These are phyloP conservation scores for Peromyscus maniculatus DNA, from an alignment of 2,113 vertebrate genomes.

Conservation along the genomic window DNA sequence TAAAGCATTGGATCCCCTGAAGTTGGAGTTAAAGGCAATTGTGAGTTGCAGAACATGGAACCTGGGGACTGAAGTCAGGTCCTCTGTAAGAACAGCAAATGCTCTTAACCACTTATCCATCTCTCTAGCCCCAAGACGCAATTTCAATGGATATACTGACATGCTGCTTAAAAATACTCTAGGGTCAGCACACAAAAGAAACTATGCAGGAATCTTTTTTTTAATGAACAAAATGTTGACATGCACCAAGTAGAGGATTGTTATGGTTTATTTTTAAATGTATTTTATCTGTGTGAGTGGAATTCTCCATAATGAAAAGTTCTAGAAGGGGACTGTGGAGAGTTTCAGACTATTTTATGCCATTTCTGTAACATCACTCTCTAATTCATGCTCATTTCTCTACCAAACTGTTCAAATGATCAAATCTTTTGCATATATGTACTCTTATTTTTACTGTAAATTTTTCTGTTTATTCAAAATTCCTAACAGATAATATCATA, in stretches of 20 bases:
- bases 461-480: constrained; percentile 17
- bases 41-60: background rate
- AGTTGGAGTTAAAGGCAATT: background rate
- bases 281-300: background rate
- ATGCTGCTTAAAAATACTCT: background rate
- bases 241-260: background rate
- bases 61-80: background rate
- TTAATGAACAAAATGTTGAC: background rate
- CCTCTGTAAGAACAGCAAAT: background rate
- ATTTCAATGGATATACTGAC: background rate
- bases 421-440: background rate
- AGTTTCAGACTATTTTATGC: background rate
- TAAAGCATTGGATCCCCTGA: background rate
- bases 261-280: background rate
- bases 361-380: background rate
- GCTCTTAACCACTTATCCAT: background rate
- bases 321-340: background rate
- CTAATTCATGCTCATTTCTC: background rate
- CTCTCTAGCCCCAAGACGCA: background rate
- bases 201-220: background rate
- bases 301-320: background rate
- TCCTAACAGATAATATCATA: background rate
- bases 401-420: constrained; percentile 2
- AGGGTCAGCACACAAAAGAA: background rate
- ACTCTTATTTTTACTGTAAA: constrained; percentile 43